A percentile compares a stretch with the other conserved stretches of the same genome.
These are phyloP conservation scores for Siderastrea siderea DNA, from an alignment of 92 coral and sea anemone genomes.

Conservation along the genomic window DNA sequence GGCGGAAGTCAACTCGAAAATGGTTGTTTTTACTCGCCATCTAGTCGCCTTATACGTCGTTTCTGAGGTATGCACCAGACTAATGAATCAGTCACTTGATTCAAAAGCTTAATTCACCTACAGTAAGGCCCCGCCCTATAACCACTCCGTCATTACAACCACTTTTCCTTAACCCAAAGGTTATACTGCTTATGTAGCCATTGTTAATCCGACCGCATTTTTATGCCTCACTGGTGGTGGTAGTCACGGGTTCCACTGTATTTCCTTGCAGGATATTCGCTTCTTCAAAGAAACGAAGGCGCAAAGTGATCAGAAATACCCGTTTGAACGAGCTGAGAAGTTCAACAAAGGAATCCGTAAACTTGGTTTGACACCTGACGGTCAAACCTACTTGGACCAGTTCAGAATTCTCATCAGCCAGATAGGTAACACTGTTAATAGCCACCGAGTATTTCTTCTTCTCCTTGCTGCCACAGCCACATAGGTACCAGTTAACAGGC, in stretches of 20 bases:
- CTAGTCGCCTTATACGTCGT: too few relatives aligned
- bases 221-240: too few relatives aligned
- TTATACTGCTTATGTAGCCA: too few relatives aligned
- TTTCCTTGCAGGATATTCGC: constrained; percentile 80
- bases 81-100: too few relatives aligned
- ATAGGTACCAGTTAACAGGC: constrained; percentile 57
- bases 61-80: too few relatives aligned
- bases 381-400: constrained; percentile 94
- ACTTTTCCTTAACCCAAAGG: too few relatives aligned
- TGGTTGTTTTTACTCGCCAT: too few relatives aligned
- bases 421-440: constrained; percentile 68
- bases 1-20: too few relatives aligned
- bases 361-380: constrained; percentile 96
- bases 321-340: constrained; percentile 97
- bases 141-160: too few relatives aligned
- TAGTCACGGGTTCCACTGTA: not conserved
- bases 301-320: constrained; percentile 92
- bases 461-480: constrained; percentile 31
- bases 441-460: constrained; percentile 71
- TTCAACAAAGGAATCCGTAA: constrained; percentile 99
- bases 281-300: constrained; percentile 92
- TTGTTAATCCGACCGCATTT: too few relatives aligned
- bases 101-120: too few relatives aligned
- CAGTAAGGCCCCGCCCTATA: too few relatives aligned
- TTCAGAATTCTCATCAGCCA: constrained; percentile 94